phyloP scores from a whole-genome alignment of 2,888 invertebrate species.

The Griposia aprilina region DNA sequence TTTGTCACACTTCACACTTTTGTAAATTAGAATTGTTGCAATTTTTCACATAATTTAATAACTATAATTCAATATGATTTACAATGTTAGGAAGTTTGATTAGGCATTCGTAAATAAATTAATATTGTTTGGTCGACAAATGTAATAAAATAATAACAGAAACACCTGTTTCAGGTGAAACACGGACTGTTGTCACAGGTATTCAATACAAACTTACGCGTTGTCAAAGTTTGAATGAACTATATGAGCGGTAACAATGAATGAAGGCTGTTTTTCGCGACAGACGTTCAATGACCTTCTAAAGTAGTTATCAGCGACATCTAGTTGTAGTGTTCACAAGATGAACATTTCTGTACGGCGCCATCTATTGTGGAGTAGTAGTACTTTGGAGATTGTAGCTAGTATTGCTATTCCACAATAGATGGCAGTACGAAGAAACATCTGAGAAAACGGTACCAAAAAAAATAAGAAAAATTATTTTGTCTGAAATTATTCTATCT shows the following conservation, averaged over 20 bases:
- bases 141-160: slow-evolving; percentile 62
- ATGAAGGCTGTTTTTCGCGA: slow-evolving; percentile 33
- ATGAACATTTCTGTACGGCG: slow-evolving; percentile 1
- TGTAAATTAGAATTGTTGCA: slow-evolving; percentile 58
- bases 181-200: slow-evolving; percentile 56
- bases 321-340: slow-evolving; percentile 65
- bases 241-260: slow-evolving; percentile 52
- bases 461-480: neutral
- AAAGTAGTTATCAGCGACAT: slow-evolving; percentile 63
- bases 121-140: slow-evolving; percentile 35
- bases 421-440: slow-evolving; percentile 66
- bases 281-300: slow-evolving; percentile 53
- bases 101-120: neutral
- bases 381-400: neutral
- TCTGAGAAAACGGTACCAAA: neutral
- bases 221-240: slow-evolving; percentile 62
- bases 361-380: slow-evolving; percentile 61
- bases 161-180: slow-evolving; percentile 70
- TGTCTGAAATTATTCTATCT: neutral
- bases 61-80: neutral
- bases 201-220: slow-evolving; percentile 59
- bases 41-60: slow-evolving; percentile 32
- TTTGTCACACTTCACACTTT: slow-evolving; percentile 81
- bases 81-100: neutral
- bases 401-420: slow-evolving; percentile 63